Evolutionary conservation across 2,888 invertebrate genomes (phyloP).

Genomic region (Chromoteleia sp.): DNA sequence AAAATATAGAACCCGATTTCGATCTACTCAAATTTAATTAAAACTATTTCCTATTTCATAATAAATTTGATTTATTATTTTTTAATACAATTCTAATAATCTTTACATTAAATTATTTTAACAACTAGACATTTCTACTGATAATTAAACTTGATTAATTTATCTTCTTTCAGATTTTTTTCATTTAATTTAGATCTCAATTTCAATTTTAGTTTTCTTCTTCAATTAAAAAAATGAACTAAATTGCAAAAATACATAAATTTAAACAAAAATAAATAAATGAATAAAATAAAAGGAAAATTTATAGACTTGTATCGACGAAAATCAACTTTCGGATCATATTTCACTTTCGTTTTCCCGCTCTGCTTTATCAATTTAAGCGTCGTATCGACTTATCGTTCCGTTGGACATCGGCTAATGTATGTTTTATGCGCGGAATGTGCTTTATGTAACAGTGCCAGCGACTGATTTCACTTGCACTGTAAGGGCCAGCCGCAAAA

Average conservation of each 20-base stretch:
- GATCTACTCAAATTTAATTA: background rate
- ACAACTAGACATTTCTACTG: too few relatives aligned
- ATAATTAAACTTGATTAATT: too few relatives aligned
- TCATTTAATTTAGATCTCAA: too few relatives aligned
- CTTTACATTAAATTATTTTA: too few relatives aligned
- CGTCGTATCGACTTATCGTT: conserved; percentile 34
- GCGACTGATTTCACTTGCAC: conserved; percentile 58
- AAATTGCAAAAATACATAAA: too few relatives aligned
- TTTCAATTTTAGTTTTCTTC: too few relatives aligned
- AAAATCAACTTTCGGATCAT: background rate
- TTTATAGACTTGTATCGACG: background rate
- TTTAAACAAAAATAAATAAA: too few relatives aligned
- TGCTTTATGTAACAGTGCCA: conserved; percentile 39
- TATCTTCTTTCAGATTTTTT: too few relatives aligned
- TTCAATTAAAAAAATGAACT: too few relatives aligned
- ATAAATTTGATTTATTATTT: background rate
- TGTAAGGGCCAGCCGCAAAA: conserved; percentile 43
- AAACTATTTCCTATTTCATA: background rate
- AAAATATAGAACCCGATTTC: too few relatives aligned
- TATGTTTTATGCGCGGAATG: conserved; percentile 48
- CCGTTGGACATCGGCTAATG: conserved; percentile 45
- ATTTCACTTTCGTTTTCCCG: conserved; percentile 53
- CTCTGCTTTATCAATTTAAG: conserved; percentile 23
- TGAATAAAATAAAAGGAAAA: conserved; percentile 10
- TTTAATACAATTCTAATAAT: too few relatives aligned